A percentile compares a stretch with the other conserved stretches of the same genome.
Evolutionary conservation across 2,797 vertebrate genomes (phyloP).

Genomic region (Eidolon dupreanum): DNA sequence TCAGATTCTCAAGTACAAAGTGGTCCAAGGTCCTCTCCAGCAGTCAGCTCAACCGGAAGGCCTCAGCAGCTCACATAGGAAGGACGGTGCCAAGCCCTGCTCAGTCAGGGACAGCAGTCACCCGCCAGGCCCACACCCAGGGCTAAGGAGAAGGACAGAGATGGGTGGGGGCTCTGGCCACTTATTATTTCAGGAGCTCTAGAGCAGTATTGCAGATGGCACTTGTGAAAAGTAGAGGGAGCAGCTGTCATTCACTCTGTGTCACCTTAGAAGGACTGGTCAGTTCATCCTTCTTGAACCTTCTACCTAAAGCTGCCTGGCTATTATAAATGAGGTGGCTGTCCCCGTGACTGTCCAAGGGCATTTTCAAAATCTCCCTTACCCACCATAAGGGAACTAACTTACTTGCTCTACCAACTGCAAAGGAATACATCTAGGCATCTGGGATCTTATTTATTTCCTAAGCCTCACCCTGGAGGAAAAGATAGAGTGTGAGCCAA

Average conservation of each 20-base stretch:
- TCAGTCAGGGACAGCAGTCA: conserved; percentile 90
- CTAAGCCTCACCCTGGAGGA: neutral
- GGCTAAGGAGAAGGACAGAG: conserved; percentile 77
- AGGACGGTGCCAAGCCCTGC: conserved; percentile 90
- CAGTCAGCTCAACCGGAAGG: neutral
- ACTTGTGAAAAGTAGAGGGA: neutral
- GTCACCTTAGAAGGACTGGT: neutral
- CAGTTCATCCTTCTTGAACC: neutral
- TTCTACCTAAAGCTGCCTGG: neutral
- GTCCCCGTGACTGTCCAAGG: neutral
- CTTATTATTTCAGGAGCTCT: neutral
- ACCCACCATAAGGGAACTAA: neutral
- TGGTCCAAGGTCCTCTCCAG: neutral
- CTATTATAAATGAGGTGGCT: neutral
- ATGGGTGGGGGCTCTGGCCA: neutral
- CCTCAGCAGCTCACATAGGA: conserved; percentile 87
- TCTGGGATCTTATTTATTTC: neutral
- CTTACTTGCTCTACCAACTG: neutral
- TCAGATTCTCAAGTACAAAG: neutral
- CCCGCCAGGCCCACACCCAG: conserved; percentile 89
- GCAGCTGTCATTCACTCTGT: neutral
- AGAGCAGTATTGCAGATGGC: neutral
- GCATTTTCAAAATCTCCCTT: neutral
- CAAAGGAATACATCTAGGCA: neutral
- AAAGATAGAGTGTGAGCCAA: neutral